Percentiles rank a stretch among this genome's conserved stretches.
phyloP scores from a whole-genome alignment of 2,797 vertebrate genomes.

The Tolypeutes matacus region DNA sequence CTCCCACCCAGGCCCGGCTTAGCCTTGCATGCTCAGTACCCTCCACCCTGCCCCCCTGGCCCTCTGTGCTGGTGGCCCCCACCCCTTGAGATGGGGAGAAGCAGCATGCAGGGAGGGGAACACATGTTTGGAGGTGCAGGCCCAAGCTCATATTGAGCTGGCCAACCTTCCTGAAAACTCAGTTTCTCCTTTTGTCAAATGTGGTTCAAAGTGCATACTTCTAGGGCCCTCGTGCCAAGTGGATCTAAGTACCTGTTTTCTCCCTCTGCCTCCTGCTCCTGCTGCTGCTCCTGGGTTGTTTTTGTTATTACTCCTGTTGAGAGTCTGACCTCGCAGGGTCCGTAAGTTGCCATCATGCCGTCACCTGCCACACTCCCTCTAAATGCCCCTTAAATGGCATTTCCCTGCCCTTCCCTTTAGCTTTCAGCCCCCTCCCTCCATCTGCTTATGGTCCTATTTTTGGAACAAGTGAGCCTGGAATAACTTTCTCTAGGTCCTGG shows the following conservation, averaged over 20 bases:
- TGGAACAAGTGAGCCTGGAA: slow-evolving; percentile 47
- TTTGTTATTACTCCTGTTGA: neutral
- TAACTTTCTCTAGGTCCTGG: slow-evolving; percentile 36
- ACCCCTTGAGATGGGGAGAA: neutral
- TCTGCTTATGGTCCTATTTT: slow-evolving; percentile 67
- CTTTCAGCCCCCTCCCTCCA: neutral
- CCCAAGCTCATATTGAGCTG: neutral
- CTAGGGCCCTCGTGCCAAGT: neutral
- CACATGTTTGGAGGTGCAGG: neutral
- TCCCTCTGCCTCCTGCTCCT: neutral
- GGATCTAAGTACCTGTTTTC: neutral
- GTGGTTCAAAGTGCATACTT: neutral
- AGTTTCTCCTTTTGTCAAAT: neutral
- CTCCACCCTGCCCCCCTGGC: neutral
- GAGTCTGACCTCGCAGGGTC: neutral
- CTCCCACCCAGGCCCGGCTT: too few species aligned
- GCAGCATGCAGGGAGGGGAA: neutral
- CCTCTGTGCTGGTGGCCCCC: neutral
- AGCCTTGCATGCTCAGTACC: accelerated
- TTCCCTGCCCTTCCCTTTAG: neutral
- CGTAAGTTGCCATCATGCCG: accelerated
- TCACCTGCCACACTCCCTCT: neutral
- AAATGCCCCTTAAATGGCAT: neutral
- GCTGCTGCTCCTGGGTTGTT: neutral
- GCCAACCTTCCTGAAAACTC: neutral